Evolutionary conservation across 2,797 vertebrate species (phyloP), one percentile per base, ranked within the genome.

Genomic region (Pangasius djambal): DNA sequence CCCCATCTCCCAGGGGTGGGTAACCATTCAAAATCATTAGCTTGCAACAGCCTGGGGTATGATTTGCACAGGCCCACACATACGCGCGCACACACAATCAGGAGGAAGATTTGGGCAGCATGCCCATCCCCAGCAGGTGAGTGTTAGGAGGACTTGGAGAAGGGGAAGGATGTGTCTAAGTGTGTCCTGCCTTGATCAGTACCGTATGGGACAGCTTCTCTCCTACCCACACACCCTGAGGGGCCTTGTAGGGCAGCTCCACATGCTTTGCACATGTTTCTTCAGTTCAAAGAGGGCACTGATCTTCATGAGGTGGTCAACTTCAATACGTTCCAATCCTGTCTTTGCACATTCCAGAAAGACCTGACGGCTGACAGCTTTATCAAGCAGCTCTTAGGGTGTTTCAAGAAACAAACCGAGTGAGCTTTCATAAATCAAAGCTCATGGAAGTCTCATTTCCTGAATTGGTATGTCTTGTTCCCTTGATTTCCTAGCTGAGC

Each of bases 221-320:
- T 83, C 88, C 81, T 84, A 87, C 90, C 89, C 87, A 88, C 83
- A 91, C 67, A 59, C 86, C 86, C 90, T 78, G 50, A 87, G 86
- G 87, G 89, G 90, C 81, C 86, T 25, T 63, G 91, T 86, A 86
- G 20, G 86, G 25, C 34, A 25, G 65, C 92, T 94, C 92, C 96
- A 97, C 95, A 93, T 96, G 96, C 93, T 95, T 85, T 92, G 93
- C 96, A 97, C 94, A 96, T 97, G 96, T 96, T 94, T 86, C 90
- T 72, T 85, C 88, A 90, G 88, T 77, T 90, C 92, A 94, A 94
- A 95, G 95, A 93, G 94, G 89, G 93, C 90, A 92, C 89, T 91
- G 93, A 93, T 94, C 93, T 91, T 93, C 78, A 94, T 91, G 89
- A 90, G 92, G 88, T 93, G 93, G 93, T 89, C 93, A 92, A 93